These are phyloP conservation scores for Paramormyrops kingsleyae DNA, from an alignment of 2,113 vertebrate species.

Conservation along the genomic window DNA sequence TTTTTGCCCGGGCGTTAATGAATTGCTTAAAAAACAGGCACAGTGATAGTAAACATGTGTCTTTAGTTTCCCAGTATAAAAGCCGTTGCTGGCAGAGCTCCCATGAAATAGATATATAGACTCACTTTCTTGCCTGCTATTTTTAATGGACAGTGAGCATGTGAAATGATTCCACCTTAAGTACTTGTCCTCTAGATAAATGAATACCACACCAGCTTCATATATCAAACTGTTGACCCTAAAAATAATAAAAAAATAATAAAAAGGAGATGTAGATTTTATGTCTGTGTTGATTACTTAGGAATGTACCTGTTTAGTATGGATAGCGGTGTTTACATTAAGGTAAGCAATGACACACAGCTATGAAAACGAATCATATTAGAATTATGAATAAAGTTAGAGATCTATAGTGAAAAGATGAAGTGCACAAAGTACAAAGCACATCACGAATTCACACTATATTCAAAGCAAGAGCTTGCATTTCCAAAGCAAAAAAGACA, in stretches of 20 bases:
- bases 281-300: background rate
- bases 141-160: background rate
- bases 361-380: background rate
- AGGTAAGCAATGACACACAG: background rate
- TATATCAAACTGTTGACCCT: background rate
- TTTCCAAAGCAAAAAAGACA: background rate
- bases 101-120: background rate
- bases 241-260: background rate
- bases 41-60: background rate
- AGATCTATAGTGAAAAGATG: background rate
- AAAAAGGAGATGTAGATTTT: background rate
- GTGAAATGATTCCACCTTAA: background rate
- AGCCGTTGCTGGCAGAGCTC: background rate
- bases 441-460: background rate
- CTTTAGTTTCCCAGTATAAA: background rate
- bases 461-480: background rate
- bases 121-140: background rate
- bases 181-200: background rate
- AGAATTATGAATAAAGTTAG: background rate
- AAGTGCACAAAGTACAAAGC: background rate
- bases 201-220: background rate
- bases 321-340: background rate
- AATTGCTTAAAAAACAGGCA: background rate
- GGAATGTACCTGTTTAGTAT: background rate
- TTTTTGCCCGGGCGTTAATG: background rate